Base-by-base conservation (phyloP, 2,113 vertebrate genomes). In the Lethenteron reissneri region DNA sequence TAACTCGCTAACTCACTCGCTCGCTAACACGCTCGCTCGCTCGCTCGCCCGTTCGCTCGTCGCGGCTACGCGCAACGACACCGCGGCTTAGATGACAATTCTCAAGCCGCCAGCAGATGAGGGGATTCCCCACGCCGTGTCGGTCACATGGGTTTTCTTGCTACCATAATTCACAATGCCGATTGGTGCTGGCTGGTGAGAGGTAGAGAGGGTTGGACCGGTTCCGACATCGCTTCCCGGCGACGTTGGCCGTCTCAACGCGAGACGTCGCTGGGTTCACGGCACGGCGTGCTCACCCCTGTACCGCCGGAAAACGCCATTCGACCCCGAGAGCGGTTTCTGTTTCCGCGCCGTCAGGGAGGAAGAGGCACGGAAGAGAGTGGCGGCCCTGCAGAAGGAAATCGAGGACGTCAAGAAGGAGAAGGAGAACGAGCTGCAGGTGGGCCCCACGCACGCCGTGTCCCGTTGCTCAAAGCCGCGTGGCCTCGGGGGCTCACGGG, bases 321-420 rank as follows among this genome's bases (percentile, higher is more conserved):
- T 25, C 25, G 25, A 25, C 25, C 25, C 25, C 25, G 25, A 25
- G 25, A 25, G 25, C 10, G 58, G 9, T 8, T 73, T 25, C 25
- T 57, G 41, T 12, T 25, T 6, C 15, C 41, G 74, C 70, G 77
- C 72, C 73, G 77, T 69, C 74, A 89, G 88, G 70, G 84, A 87
- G 57, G 80, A 86, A 75, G 78, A 84, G 71, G 82, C 81, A 73
- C 80, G 80, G 57, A 79, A 77, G 57, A 77, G 80, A 76, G 80
- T 83, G 72, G 83, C 77, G 76, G 74, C 72, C 70, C 82, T 90
- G 17, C 78, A 85, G 74, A 87, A 80, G 77, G 80, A 86, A 71
- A 76, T 89, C 64, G 58, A 79, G 56, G 80, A 85, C 68, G 74
- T 86, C 74, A 81, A 77, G 76, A 82, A 76, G 74, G 80, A 86